Base-by-base conservation (phyloP, 2,888 invertebrate genomes). In the Dysmachus trigonus region DNA sequence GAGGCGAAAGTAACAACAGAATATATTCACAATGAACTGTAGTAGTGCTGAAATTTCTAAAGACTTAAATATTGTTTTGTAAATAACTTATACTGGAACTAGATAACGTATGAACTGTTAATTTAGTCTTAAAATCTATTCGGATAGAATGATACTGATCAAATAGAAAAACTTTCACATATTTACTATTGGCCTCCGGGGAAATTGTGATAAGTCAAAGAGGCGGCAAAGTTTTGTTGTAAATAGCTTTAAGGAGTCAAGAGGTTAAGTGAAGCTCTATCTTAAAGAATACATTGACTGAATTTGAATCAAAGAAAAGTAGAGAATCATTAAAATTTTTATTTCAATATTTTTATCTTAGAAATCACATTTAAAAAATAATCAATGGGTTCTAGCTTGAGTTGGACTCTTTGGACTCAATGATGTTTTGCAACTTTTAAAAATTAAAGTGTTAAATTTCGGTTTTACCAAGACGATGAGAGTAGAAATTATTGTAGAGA, bases 1-100 rank as follows among this genome's bases (percentile, higher is more conserved):
- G 97, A 97, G 91, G 91, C 95, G 73, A 95, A 94, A 93, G 96
- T 96, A 35, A 97, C 96, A 86, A 96, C 96, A 76, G 97, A 97
- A 92, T 95, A 95, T 87, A 94, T 95, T 89, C 97, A 97, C 92
- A 96, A 94, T 90, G 97, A 97, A 93, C 93, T 97, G 91, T 97
- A 95, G 89, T 87, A 87, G 85, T 13, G 35, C n/a, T 15, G 30
- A 27, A 47, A 27, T 71, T 41, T 31, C 62, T 71, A 13, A 35
- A 83, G 38, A 15, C 18, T 33, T n/a, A 51, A 41, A 18, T 62
- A 72, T 72, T 72, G 35, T 83, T 72, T 41, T 83, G 83, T 83
- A 83, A 83, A 83, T 83, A 83, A 38, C 53, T 33, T 81, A 6
- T 22, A 18, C 33, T 33, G 81, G 81, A 53, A 53, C 53, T 81